Percentiles rank a stretch among this genome's conserved stretches.
Evolutionary conservation across 2,888 invertebrate species (phyloP).

Genomic region (Crematogaster levior): DNA sequence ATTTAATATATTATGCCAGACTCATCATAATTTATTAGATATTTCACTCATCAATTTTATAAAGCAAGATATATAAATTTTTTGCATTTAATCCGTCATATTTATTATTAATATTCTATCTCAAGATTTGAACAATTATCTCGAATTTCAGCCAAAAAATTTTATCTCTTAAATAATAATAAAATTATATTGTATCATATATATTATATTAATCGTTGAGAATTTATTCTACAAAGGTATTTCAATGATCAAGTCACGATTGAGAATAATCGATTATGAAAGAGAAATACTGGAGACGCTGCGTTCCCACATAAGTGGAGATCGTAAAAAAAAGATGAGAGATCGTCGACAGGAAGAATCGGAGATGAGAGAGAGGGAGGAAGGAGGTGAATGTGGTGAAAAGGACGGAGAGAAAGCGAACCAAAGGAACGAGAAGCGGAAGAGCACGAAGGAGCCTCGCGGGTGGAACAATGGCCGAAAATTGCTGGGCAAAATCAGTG

Average conservation of each 20-base stretch:
- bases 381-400: background rate
- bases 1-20: background rate
- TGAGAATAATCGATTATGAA: background rate
- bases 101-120: background rate
- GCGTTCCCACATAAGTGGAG: background rate
- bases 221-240: background rate
- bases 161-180: background rate
- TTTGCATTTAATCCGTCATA: background rate
- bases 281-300: background rate
- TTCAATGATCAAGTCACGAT: background rate
- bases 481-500: slow-evolving; percentile 66
- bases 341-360: background rate
- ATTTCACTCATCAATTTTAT: background rate
- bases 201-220: background rate
- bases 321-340: slow-evolving; percentile 2
- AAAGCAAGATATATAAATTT: background rate
- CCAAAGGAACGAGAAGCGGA: slow-evolving; percentile 45
- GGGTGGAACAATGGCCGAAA: slow-evolving; percentile 73
- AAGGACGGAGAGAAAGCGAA: background rate
- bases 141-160: background rate
- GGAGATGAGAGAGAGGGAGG: background rate
- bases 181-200: background rate
- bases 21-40: background rate
- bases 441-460: slow-evolving; percentile 55
- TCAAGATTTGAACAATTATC: background rate